Evolutionary conservation across 2,797 vertebrate species (phyloP).

Genomic region (Gadopsis bispinosus): DNA sequence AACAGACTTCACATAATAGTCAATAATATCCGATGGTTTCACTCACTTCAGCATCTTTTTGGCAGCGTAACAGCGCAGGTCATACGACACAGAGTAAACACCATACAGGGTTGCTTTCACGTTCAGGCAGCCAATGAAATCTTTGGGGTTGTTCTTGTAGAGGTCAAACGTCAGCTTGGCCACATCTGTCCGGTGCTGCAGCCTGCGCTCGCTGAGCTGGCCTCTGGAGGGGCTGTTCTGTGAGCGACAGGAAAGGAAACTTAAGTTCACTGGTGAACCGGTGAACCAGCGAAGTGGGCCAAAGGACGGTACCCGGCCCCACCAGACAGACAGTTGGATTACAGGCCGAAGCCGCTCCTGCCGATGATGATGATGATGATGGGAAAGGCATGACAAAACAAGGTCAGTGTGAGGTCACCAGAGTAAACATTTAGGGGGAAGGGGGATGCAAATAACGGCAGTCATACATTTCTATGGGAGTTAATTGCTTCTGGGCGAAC

Average conservation of each 20-base stretch:
- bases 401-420: slow-evolving; percentile 40
- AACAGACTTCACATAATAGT: neutral
- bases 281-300: slow-evolving; percentile 19
- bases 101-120: slow-evolving; percentile 92
- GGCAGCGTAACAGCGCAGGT: slow-evolving; percentile 90
- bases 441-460: slow-evolving; percentile 29
- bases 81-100: slow-evolving; percentile 91
- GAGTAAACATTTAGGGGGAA: slow-evolving; percentile 30
- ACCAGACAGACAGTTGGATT: slow-evolving; percentile 21
- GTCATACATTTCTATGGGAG: slow-evolving; percentile 66
- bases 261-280: neutral
- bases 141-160: slow-evolving; percentile 92
- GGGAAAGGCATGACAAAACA: slow-evolving; percentile 30
- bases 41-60: slow-evolving; percentile 91
- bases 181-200: slow-evolving; percentile 87
- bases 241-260: slow-evolving; percentile 7
- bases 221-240: slow-evolving; percentile 75
- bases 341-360: slow-evolving; percentile 38
- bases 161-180: slow-evolving; percentile 92
- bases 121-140: slow-evolving; percentile 93
- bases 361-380: slow-evolving; percentile 11
- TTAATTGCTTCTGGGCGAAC: slow-evolving; percentile 54
- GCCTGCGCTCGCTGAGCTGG: slow-evolving; percentile 60
- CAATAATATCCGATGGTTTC: slow-evolving; percentile 13
- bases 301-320: slow-evolving; percentile 14